Evolutionary conservation across 2,888 invertebrate species (phyloP), one percentile per base, ranked within the genome.

Genomic region (Hyposoter dolosus): DNA sequence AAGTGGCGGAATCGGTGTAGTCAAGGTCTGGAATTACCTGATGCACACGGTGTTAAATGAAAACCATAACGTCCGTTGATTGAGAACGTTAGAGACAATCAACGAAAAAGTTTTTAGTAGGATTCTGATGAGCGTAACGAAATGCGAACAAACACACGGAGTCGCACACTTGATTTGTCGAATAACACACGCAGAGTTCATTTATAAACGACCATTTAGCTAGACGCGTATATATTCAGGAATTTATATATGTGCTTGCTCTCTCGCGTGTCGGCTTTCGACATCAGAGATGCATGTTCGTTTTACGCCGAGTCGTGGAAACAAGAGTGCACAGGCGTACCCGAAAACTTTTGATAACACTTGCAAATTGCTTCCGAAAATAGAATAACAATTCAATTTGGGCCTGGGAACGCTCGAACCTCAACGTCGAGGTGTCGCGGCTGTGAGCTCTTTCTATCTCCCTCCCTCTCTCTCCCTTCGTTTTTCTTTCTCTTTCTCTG

Each of bases 281-380:
- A 68, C 72, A 45, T 65, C 60, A 78, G 74, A 65, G 76, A 81
- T 76, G 78, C 45, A 80, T 76, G 81, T 84, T 86, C 80, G 82
- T 82, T 88, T 66, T 72, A 76, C 69, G 74, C 32, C 47, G 74
- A 82, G 74, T 76, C 80, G 84, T 45, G 74, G 76, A 84, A 80
- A 76, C 84, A 75, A 69, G 82, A 82, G 89, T 85, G 84, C 84
- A 82, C 84, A 82, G 86, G 84, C 86, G 86, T 78, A 81, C 85
- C 87, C 90, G 91, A 93, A 93, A 92, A 93, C 93, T 94, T 93
- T 94, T 93, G 92, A 93, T 93, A 93, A 93, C 93, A 92, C 93
- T 93, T 93, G 93, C 92, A 93, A 94, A 94, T 93, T 93, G 93
- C 93, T 93, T 94, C 92, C 89, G 93, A 93, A 94, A 94, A 94